Conservation (phyloP, 2,113 vertebrate genomes). For the Onychostruthus taczanowskii region DNA sequence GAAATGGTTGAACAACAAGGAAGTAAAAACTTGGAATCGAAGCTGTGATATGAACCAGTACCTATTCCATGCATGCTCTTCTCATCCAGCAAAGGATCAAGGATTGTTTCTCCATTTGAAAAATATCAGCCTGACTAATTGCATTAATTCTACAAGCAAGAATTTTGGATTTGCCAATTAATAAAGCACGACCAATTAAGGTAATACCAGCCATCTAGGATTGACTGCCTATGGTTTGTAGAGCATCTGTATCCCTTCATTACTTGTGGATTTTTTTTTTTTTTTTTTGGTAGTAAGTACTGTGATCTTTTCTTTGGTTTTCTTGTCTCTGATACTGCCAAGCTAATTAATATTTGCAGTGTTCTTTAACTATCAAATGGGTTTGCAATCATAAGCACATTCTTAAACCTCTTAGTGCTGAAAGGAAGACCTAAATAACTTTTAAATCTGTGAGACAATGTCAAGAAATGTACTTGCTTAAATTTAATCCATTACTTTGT, state of each 20-base stretch:
- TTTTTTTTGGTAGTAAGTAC: neutral
- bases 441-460: slow-evolving; percentile 47
- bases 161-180: neutral
- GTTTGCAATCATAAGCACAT: slow-evolving; percentile 47
- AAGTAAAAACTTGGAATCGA: neutral
- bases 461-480: slow-evolving; percentile 54
- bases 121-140: neutral
- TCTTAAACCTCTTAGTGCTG: slow-evolving; percentile 60
- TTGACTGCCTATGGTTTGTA: neutral
- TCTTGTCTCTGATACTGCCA: neutral
- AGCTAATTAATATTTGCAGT: slow-evolving; percentile 49
- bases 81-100: neutral
- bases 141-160: neutral
- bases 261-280: neutral
- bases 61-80: neutral
- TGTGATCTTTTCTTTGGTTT: neutral
- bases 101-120: neutral
- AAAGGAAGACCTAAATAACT: slow-evolving; percentile 60
- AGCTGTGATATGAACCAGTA: neutral
- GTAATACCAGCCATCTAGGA: neutral
- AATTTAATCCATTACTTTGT: slow-evolving; percentile 64
- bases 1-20: neutral
- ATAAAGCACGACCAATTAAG: neutral
- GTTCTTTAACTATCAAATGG: neutral
- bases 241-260: neutral